phyloP scores from a whole-genome alignment of 2,113 vertebrate species.

The Synodontis membranacea region DNA sequence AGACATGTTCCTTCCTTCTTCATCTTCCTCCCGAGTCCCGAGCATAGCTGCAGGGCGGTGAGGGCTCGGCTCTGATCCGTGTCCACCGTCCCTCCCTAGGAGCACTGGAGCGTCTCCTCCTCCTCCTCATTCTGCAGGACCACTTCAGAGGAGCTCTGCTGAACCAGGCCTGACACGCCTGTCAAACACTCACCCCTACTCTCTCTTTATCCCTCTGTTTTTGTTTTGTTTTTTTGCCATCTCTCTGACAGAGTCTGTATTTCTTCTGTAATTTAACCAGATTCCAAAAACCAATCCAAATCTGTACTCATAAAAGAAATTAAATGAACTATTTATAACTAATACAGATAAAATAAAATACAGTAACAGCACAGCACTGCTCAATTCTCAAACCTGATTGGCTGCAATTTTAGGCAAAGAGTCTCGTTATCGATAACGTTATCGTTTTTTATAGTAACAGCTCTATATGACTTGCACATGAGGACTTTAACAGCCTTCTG shows the following conservation, averaged over 20 bases:
- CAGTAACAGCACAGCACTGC: not conserved
- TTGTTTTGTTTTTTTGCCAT: not conserved
- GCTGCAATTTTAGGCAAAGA: not conserved
- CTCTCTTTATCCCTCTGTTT: not conserved
- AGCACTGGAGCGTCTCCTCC: slow-evolving; percentile 34
- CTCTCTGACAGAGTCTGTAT: not conserved
- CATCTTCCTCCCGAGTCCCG: slow-evolving; percentile 26
- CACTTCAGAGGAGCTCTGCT: slow-evolving; percentile 14
- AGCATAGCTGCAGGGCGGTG: not conserved
- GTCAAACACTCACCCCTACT: slow-evolving; percentile 31
- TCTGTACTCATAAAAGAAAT: too few species aligned
- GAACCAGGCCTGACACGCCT: slow-evolving; percentile 23
- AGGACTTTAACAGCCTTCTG: not conserved
- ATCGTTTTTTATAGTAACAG: not conserved
- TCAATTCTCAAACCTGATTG: not conserved
- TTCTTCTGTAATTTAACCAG: not conserved
- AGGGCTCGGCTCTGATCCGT: slow-evolving; percentile 28
- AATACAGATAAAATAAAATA: not conserved
- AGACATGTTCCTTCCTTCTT: not conserved
- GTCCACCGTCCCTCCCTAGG: slow-evolving; percentile 45
- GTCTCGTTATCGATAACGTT: not conserved
- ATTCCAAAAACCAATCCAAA: not conserved
- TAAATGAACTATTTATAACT: not conserved
- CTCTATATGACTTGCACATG: not conserved
- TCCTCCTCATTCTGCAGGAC: slow-evolving; percentile 4